phyloP scores from a whole-genome alignment of 2,797 vertebrate species.

The Crocodylus rhombifer region DNA sequence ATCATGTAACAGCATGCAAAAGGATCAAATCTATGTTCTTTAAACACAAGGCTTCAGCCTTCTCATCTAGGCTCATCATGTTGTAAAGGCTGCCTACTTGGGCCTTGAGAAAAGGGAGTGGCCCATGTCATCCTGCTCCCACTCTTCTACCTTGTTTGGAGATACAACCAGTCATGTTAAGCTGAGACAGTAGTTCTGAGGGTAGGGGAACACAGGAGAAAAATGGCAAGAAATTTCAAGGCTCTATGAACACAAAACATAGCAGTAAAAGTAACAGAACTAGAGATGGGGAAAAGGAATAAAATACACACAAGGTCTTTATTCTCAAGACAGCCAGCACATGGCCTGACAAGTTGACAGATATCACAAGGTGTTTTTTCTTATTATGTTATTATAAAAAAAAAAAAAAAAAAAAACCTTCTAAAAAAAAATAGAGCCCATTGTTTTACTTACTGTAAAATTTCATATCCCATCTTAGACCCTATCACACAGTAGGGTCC shows the following conservation, averaged over 20 bases:
- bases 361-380: background rate
- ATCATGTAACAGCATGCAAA: background rate
- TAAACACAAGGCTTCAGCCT: background rate
- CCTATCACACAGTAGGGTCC: too few species aligned
- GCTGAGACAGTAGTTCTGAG: rapidly evolving
- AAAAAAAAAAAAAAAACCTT: background rate
- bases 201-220: too few species aligned
- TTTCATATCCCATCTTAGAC: background rate
- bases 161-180: rapidly evolving
- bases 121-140: rapidly evolving
- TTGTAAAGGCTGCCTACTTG: background rate
- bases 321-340: background rate
- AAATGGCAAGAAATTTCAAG: background rate
- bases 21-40: background rate
- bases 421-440: background rate
- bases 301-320: rapidly evolving
- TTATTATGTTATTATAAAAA: background rate
- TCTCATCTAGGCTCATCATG: background rate
- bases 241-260: background rate
- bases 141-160: rapidly evolving
- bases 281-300: too few species aligned
- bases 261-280: background rate
- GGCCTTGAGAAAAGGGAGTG: background rate
- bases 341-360: background rate
- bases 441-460: background rate